Conservation (phyloP, 2,888 invertebrate species). For the Mellilla xanthometata region DNA sequence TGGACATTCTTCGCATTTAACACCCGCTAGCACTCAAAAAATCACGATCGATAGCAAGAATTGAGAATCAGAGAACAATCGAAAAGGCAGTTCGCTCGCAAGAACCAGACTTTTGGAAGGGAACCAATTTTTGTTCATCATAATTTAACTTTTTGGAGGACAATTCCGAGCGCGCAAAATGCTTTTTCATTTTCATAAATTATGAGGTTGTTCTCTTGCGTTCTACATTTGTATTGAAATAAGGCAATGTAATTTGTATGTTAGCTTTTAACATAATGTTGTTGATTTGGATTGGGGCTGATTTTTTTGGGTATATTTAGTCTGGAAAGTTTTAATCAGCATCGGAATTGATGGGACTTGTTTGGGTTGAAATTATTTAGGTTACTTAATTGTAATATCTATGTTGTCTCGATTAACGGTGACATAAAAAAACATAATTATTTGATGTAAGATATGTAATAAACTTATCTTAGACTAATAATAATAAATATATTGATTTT, state of each 20-base stretch:
- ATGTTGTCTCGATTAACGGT: no score
- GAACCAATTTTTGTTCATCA: constrained; percentile 28
- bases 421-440: no score
- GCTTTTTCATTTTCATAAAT: constrained; percentile 25
- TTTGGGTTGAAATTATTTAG: no score
- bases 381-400: no score
- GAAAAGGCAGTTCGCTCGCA: constrained; percentile 58
- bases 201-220: background rate
- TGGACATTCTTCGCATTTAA: constrained; percentile 61
- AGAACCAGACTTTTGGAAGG: constrained; percentile 25
- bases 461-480: no score
- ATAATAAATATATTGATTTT: no score
- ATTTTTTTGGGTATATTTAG: no score
- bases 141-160: constrained; percentile 22
- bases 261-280: no score
- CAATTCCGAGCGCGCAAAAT: constrained; percentile 8
- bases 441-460: no score
- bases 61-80: constrained; percentile 68
- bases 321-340: no score
- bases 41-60: constrained; percentile 42
- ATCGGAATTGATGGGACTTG: no score
- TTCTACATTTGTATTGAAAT: background rate
- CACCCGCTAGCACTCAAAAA: constrained; percentile 54
- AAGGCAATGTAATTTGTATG: background rate
- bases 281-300: no score